Evolutionary conservation across 2,113 vertebrate genomes (phyloP), one percentile per base, ranked within the genome.

Genomic region (Engystomops pustulosus): DNA sequence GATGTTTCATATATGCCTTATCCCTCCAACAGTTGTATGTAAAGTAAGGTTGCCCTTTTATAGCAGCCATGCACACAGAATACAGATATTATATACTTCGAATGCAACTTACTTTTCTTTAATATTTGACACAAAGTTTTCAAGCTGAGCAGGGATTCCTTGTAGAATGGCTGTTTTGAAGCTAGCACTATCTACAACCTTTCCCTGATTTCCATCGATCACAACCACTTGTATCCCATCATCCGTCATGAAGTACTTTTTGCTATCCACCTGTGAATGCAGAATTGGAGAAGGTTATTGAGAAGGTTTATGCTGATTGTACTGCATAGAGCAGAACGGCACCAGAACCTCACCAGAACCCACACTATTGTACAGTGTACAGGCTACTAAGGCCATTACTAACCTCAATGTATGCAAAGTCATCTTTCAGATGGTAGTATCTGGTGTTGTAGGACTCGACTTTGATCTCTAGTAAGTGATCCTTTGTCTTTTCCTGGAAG

Each of bases 371-470:
- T 0, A 2, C 18, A 69, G 36, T 53, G 7, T 15, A 78, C 15
- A 60, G 2, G 10, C n/a, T n/a, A n/a, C n/a, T n/a, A n/a, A n/a
- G n/a, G n/a, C n/a, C n/a, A n/a, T n/a, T 15, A 1, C 88, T 86
- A 89, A 98, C 98, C 91, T 97, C 94, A 17, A 91, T 92, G 58
- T 97, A 97, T 3, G 97, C 93, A 41, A 95, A 95, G 87, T 98
- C 95, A n/a, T 95, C 96, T 84, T 91, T 94, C 25, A 98, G 95
- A 90, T 99, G 97, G 89, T 95, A 97, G 88, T 95, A 96, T 49
- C 95, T 95, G 25, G 95, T 95, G 80, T 90, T 95, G 25, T 94
- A 96, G 0, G 97, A 96, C 85, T 99, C 96, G 89, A 98, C 87
- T 85, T 94, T 96, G 68, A 98, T 91, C 89, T 99, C 97, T 25